A percentile compares a stretch with the other conserved stretches of the same genome.
Conservation (phyloP, 1,140 invertebrate species). For the Polypedilum vanderplanki region DNA sequence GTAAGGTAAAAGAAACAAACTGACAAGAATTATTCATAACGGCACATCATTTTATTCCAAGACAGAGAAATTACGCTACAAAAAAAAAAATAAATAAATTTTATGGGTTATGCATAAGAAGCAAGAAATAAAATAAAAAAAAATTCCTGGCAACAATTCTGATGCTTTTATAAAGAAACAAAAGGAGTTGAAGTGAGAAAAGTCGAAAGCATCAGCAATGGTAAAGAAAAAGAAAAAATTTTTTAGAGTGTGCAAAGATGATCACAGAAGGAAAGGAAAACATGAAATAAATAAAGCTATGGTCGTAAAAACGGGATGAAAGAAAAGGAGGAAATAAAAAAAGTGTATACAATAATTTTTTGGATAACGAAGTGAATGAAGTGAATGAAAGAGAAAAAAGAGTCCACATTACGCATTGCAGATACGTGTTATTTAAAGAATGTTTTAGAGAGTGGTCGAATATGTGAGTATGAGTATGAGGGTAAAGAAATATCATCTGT, state of each 20-base stretch:
- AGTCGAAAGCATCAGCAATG: not conserved
- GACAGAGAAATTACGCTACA: not conserved
- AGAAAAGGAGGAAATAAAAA: not conserved
- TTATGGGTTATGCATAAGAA: not conserved
- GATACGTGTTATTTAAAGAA: constrained; percentile 10
- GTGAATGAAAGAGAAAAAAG: not conserved
- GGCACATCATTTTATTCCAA: not conserved
- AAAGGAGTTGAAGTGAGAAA: not conserved
- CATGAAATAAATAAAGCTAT: constrained; percentile 15
- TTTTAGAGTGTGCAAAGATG: not conserved
- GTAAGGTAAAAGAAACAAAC: not conserved
- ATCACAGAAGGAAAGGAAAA: not conserved
- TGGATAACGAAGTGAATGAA: not conserved
- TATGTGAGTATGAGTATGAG: not conserved
- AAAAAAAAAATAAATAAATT: not conserved
- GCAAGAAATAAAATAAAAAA: not conserved
- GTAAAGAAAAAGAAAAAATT: not conserved
- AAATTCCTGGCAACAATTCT: constrained; percentile 17
- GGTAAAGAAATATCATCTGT: constrained; percentile 8
- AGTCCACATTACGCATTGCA: constrained; percentile 16
- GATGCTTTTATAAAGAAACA: not conserved
- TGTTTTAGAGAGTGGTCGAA: not conserved
- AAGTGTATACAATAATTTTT: not conserved
- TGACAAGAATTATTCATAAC: not conserved
- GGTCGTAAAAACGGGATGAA: not conserved